A percentile compares a stretch with the other conserved stretches of the same genome.
Conservation (phyloP, 2,797 vertebrate species). For the Platalea minor region DNA sequence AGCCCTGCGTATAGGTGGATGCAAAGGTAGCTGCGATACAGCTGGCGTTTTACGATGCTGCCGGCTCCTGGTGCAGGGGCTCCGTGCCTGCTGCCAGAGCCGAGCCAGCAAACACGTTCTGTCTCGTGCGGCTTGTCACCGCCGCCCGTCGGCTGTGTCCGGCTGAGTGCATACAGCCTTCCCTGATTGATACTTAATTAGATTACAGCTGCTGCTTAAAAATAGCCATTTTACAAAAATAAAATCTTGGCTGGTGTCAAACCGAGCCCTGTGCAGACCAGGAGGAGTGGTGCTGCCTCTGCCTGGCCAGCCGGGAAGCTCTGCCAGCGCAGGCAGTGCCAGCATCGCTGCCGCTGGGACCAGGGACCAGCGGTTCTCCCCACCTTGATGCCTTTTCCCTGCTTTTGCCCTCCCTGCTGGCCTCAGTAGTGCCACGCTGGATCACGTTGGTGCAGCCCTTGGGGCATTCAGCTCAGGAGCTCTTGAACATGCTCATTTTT, state of each 20-base stretch:
- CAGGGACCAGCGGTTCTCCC: fast-evolving
- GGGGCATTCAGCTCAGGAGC: background rate
- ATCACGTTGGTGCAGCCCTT: fast-evolving
- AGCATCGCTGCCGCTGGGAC: fast-evolving
- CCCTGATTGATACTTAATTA: slow-evolving; percentile 49
- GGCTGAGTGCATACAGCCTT: background rate
- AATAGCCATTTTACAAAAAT: slow-evolving; percentile 38
- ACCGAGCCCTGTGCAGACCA: background rate
- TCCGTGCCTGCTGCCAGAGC: background rate
- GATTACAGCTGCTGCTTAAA: slow-evolving; percentile 43
- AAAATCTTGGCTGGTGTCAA: background rate
- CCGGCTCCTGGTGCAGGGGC: background rate
- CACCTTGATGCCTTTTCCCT: background rate
- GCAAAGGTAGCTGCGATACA: background rate
- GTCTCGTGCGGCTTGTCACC: background rate
- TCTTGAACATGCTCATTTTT: fast-evolving
- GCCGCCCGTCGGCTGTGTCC: background rate
- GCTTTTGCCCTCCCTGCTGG: background rate
- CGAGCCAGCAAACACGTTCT: background rate
- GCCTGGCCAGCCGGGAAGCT: background rate
- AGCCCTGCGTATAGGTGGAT: background rate
- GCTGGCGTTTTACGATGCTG: background rate
- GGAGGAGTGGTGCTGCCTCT: background rate
- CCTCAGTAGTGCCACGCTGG: background rate
- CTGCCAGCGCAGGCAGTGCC: background rate